Evolutionary conservation across 2,113 vertebrate species (phyloP).

Genomic region (Daphoenositta chrysoptera): DNA sequence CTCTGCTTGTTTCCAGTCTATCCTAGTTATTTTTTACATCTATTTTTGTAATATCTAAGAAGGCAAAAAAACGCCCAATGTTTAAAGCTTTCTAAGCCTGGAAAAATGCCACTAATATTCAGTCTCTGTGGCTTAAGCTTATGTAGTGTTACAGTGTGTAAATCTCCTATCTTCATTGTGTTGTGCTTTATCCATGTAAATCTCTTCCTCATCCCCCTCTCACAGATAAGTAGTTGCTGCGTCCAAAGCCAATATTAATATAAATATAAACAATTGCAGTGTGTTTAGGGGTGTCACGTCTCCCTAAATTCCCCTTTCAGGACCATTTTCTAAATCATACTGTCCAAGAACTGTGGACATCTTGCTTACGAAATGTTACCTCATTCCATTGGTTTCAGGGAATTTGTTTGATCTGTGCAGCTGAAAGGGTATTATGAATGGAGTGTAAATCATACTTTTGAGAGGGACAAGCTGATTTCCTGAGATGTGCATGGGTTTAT

Average conservation of each 20-base stretch:
- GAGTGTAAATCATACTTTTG: background rate
- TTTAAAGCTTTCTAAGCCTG: background rate
- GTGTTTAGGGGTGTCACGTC: background rate
- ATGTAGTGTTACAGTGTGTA: background rate
- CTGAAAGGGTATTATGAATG: background rate
- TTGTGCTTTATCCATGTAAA: conserved; percentile 13
- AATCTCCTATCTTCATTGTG: background rate
- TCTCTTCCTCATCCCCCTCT: background rate
- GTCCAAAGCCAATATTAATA: background rate
- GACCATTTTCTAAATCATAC: background rate
- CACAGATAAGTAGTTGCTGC: background rate
- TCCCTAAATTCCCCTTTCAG: background rate
- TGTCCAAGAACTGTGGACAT: background rate
- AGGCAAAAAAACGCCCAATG: background rate
- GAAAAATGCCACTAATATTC: background rate
- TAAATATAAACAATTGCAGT: background rate
- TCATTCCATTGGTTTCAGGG: background rate
- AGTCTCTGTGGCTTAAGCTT: background rate
- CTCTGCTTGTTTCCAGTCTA: background rate
- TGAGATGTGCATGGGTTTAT: background rate
- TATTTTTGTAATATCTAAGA: background rate
- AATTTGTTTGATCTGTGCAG: background rate
- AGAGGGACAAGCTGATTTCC: background rate
- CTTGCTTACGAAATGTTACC: background rate
- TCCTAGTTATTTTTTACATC: background rate